These are phyloP conservation scores for Todiramphus saurophagus DNA, from an alignment of 2,113 vertebrate species.

Conservation along the genomic window DNA sequence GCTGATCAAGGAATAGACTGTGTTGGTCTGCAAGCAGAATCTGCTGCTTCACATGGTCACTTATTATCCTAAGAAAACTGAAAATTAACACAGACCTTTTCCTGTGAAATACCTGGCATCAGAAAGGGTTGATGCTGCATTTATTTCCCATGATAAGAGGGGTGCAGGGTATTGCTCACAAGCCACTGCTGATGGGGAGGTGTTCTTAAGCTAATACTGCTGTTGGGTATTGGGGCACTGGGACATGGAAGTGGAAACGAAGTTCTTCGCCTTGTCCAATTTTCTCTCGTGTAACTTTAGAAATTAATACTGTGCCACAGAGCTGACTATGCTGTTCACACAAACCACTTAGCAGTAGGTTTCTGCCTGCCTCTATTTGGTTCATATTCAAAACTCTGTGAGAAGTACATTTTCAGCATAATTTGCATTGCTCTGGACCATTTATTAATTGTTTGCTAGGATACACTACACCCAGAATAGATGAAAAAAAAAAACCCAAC, in stretches of 20 bases:
- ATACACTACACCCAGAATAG: not conserved
- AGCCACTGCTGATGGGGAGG: not conserved
- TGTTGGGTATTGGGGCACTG: not conserved
- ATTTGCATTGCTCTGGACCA: not conserved
- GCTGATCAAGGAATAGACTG: not conserved
- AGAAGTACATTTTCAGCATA: not conserved
- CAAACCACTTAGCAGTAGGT: not conserved
- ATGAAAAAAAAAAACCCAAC: no score
- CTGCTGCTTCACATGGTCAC: not conserved
- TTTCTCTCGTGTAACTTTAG: not conserved
- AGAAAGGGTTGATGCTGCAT: not conserved
- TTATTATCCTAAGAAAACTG: not conserved
- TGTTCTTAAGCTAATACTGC: not conserved
- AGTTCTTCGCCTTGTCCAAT: not conserved
- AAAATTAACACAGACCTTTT: not conserved
- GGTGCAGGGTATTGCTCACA: not conserved
- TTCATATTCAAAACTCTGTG: not conserved
- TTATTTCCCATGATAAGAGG: not conserved
- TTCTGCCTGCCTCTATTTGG: not conserved
- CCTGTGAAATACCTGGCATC: not conserved
- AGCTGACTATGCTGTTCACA: not conserved
- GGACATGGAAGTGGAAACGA: not conserved
- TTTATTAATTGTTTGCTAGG: not conserved
- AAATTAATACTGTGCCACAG: not conserved
- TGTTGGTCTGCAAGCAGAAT: not conserved